Base-by-base conservation (phyloP, 2,888 invertebrate genomes). In the Uropetala carovei region DNA sequence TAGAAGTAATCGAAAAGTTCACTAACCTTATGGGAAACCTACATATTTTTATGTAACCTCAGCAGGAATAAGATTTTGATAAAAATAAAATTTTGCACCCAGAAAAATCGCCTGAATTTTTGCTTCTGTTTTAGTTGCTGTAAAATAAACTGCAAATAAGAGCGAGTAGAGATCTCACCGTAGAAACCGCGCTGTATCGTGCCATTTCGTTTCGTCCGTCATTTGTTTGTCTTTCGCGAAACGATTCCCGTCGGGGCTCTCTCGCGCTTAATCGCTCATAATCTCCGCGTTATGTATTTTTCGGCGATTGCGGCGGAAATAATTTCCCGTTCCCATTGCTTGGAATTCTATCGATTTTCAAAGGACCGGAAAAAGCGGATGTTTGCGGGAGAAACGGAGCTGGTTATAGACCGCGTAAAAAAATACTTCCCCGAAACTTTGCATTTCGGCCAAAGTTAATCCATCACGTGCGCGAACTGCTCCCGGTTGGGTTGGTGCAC, bases 391-490 rank as follows among this genome's bases (percentile, higher is more conserved):
- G 22, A 27, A 75, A 27, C 75, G 22, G 75, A 75, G 75, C 22
- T 75, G 27, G 75, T 75, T 75, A 75, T 27, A 75, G 3, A 43
- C 43, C 43, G 27, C 75, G n/a, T 75, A 22, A 13, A 27, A 75
- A 75, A 27, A 75, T 27, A 75, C 75, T 75, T 75, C 22, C 27
- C 75, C 27, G 75, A 75, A 75, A 75, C 75, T 22, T 27, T 75
- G 75, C 27, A 75, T 75, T 75, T 75, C 75, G 22, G 75, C 75
- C 75, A 75, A 75, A 75, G 27, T 75, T 75, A 75, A 75, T 22
- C 75, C 75, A 75, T 75, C 75, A 75, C 22, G 27, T 27, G 22
- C 75, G 75, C 22, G 75, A 75, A 27, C 27, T 75, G 75, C 22
- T 27, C 27, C 27, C 75, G 75, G 75, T 75, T 75, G 75, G 75